phyloP scores from a whole-genome alignment of 2,888 invertebrate species.

The Cryptops parisi region DNA sequence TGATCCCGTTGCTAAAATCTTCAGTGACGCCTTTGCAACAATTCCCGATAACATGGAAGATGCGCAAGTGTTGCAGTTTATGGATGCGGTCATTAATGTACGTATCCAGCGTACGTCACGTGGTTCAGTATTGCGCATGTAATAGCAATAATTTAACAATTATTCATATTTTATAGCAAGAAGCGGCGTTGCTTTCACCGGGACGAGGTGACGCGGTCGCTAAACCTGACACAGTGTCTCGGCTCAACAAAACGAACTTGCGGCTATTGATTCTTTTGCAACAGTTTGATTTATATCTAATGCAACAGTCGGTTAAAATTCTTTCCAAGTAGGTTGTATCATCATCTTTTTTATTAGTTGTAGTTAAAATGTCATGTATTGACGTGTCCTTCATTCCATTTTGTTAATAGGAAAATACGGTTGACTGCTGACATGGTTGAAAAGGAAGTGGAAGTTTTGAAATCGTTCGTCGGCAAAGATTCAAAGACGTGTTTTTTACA shows the following conservation, averaged over 20 bases:
- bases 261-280: slow-evolving; percentile 8
- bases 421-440: slow-evolving; percentile 6
- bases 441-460: slow-evolving; percentile 8
- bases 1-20: slow-evolving; percentile 5
- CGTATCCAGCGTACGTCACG: no score
- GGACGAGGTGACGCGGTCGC: not conserved
- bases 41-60: slow-evolving; percentile 8
- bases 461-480: not conserved
- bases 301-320: slow-evolving; percentile 7
- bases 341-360: not conserved
- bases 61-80: slow-evolving; percentile 6
- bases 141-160: not conserved
- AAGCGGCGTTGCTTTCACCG: not conserved
- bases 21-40: slow-evolving; percentile 9
- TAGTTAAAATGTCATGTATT: no score
- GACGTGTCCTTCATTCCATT: no score
- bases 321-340: slow-evolving; percentile 1
- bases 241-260: slow-evolving; percentile 7
- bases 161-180: not conserved
- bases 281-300: slow-evolving; percentile 7
- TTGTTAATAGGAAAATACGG: slow-evolving; percentile 11
- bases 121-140: no score
- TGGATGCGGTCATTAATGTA: slow-evolving; percentile 9
- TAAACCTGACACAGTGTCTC: not conserved
- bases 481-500: not conserved